Base-by-base conservation (phyloP, 2,888 invertebrate genomes). In the Campoletis raptor region DNA sequence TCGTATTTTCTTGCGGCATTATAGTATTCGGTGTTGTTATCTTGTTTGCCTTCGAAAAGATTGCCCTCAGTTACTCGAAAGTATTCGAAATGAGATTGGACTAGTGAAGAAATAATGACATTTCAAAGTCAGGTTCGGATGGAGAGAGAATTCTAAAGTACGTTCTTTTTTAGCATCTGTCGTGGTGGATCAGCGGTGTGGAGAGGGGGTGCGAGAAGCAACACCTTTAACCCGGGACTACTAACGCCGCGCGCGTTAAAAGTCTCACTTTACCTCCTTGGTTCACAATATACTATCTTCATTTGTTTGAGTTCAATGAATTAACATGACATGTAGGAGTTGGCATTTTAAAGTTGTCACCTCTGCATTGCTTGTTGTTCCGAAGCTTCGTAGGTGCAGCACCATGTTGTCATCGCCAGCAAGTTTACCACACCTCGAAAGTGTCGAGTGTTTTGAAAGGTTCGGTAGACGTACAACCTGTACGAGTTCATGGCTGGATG, bases 391-490 rank as follows among this genome's bases (percentile, higher is more conserved):
- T 57, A 52, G n/a, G 18, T 61, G 61, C 61, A 54, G 36, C 66
- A 73, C 77, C 85, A 67, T 81, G 30, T 73, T 72, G 76, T 85
- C 73, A 85, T 85, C 81, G 81, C 40, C 12, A 30, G 30, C 30
- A 81, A 85, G 81, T 85, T 85, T 85, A 85, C 73, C 77, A 73
- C 40, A 42, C 77, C 80, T 80, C 74, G 52, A 30, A 77, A 77
- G 81, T 66, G 81, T 70, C 45, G 81, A 72, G 72, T 74, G 24
- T 61, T 54, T 45, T 18, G 54, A 57, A 77, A 70, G 70, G 48
- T 70, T 78, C 74, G 54, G 73, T 73, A 72, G 52, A 77, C 66
- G 66, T 85, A 78, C 70, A 73, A 72, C 66, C 37, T 74, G 74
- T 57, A 66, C 66, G 48, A 64, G 67, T 78, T 73, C 45, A 37